Base-by-base conservation (phyloP, 2,888 invertebrate species). In the Artemia sinica region DNA sequence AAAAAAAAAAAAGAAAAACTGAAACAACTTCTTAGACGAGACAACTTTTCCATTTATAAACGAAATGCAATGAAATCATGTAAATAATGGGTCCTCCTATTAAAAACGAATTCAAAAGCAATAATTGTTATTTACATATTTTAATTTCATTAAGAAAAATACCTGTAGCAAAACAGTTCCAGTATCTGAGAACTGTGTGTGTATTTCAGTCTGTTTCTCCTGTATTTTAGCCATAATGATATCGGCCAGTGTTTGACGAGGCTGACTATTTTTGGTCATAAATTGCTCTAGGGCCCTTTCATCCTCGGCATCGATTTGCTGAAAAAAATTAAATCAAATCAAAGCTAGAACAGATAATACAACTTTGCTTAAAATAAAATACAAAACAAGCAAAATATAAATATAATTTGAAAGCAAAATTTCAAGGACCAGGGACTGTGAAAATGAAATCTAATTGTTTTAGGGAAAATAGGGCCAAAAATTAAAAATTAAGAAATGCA, bases 221-320 rank as follows among this genome's bases (percentile, higher is more conserved):
- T 89, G 88, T 58, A 96, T 85, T 80, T 91, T 95, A 73, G 92
- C 92, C 81, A 87, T 84, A 71, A 97, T 92, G 65, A 94, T 86
- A 76, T 96, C 93, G 14, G 91, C 91, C 58, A 97, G 78, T 1
- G 91, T 91, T 70, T 86, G 80, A 49, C 84, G 83, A 68, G 83
- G 84, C 18, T 78, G 77, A 7, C 82, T 80, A 74, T 86, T 83
- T 72, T 79, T 80, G 70, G 81, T 82, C 86, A 88, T 84, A 74
- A 97, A 97, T 79, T 84, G 84, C 77, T 86, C 85, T 71, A 97
- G 82, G 0, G 92, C 93, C 74, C 84, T 84, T 75, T 92, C 91
- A 79, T 95, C 95, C 67, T 91, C 91, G 75, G 88, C 88, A 76
- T 89, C 84, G 66, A 95, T 85, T 77, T 88, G 84, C 82, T 82